Base-by-base conservation (phyloP, 2,797 vertebrate species). In the Perodicticus potto region DNA sequence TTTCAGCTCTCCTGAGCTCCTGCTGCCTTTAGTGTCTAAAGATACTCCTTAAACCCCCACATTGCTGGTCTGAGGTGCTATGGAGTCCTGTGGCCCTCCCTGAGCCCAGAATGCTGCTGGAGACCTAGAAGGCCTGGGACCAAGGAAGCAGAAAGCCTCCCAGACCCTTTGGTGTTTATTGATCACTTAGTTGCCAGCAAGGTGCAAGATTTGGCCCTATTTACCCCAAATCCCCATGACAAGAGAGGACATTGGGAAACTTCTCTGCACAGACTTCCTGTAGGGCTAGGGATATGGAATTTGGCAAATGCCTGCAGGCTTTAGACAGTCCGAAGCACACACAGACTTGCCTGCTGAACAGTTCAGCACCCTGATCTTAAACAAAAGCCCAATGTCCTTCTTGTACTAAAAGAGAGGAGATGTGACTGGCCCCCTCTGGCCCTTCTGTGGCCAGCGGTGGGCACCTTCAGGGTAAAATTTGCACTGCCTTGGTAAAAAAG, bases 391-490 rank as follows among this genome's bases (percentile, higher is more conserved):
- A 88, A 83, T 82, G 95, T 96, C 94, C 97, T 97, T 95, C 92
- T 97, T 89, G 92, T 70, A 80, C 91, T 98, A 93, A 97, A 90
- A 95, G 17, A 67, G 37, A 93, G 88, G 96, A 97, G 96, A 85
- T 91, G 94, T 74, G 93, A 91, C 96, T 74, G 93, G 91, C 96
- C 77, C 97, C 40, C 67, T 78, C 43, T 32, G 45, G 70, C 86
- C 95, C 96, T 88, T 37, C 65, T 94, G 94, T 87, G 96, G 95
- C 98, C 96, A 94, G 96, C 93, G 49, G 23, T 59, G 73, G 95
- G 84, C 45, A 96, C 97, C 92, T 96, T 95, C 20, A 23, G 90
- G 96, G 95, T 98, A 98, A 98, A 98, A 98, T 98, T 97, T 98
- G 98, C 94, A 95, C 97, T 86, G 95, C 80, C 87, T 95, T 96